Evolutionary conservation across 2,113 vertebrate species (phyloP), one percentile per base, ranked within the genome.

Genomic region (Brachyhypopomus gauderio): DNA sequence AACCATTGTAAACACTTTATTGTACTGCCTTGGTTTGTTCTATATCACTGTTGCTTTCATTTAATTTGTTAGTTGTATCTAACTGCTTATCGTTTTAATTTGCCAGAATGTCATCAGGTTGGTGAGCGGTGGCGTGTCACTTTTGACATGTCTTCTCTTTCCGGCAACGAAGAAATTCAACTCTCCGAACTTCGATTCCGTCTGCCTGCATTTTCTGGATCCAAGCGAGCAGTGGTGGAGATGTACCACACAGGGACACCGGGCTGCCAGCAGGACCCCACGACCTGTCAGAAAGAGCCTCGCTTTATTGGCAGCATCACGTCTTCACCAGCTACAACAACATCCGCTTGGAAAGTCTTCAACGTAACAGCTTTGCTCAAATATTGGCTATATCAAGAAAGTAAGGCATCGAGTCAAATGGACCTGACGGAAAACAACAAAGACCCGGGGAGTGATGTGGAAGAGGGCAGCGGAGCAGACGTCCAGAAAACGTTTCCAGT

Each of bases 121-220:
- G 93, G 91, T 8, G 89, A 94, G 22, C 91, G 84, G 77, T 96
- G 95, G 95, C 89, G 79, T 0, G 64, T 97, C 45, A 91, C 92
- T 4, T 97, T 97, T 60, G 96, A 97, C 91, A 91, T 96, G 93
- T 95, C 95, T 3, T 94, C 95, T 4, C 86, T 97, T 16, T 93
- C 93, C 7, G 81, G 89, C 2, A 86, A 84, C 58, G 94, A 94
- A 64, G 89, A 92, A 1, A 87, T 97, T 60, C 94, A 90, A 1
- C 87, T 94, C 85, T 95, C 95, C 0, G 92, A 97, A 77, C 93
- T 97, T 45, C 93, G 93, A 0, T 17, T 97, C 81, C 89, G 66
- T 25, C 81, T 94, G 0, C 93, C 93, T 0, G 67, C 70, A 2
- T 88, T 90, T 75, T 85, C 91, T 2, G 59, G 78, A 0, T 83